These are phyloP conservation scores for Limnephilus auricula DNA, from an alignment of 2,888 invertebrate species.

Conservation along the genomic window DNA sequence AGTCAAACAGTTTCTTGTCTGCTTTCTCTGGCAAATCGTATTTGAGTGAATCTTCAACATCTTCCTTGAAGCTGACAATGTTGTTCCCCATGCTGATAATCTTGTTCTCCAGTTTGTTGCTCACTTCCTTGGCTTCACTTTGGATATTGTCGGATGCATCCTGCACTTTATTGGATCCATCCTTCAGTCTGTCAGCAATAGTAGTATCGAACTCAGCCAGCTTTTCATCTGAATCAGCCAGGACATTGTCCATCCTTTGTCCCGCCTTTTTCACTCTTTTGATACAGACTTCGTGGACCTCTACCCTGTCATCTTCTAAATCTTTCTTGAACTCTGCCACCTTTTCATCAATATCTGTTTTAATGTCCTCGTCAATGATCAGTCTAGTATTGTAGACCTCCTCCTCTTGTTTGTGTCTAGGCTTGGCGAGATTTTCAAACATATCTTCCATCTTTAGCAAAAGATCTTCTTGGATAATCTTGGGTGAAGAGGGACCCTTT, in stretches of 20 bases:
- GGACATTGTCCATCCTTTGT: constrained; percentile 71
- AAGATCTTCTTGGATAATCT: constrained; percentile 75
- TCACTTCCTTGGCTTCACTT: constrained; percentile 37
- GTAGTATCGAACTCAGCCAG: constrained; percentile 72
- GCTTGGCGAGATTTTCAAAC: constrained; percentile 71
- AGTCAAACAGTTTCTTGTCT: constrained; percentile 54
- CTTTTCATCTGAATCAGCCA: constrained; percentile 74
- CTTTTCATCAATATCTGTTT: constrained; percentile 73
- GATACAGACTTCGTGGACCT: constrained; percentile 61
- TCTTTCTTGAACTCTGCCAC: constrained; percentile 72
- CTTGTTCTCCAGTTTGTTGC: constrained; percentile 30
- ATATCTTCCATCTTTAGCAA: constrained; percentile 77
- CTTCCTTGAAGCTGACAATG: constrained; percentile 75
- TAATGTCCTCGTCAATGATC: constrained; percentile 75
- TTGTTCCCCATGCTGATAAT: constrained; percentile 73
- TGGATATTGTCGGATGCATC: constrained; percentile 44
- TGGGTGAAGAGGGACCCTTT: constrained; percentile 68
- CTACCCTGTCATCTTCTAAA: constrained; percentile 65
- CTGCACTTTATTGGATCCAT: constrained; percentile 51
- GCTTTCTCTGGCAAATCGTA: constrained; percentile 63
- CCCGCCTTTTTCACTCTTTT: constrained; percentile 57
- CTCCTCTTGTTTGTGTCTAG: constrained; percentile 59
- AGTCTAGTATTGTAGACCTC: constrained; percentile 74
- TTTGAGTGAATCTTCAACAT: constrained; percentile 70
- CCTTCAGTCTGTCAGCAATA: constrained; percentile 70